These are phyloP conservation scores for Diplodus puntazzo DNA, from an alignment of 2,797 vertebrate genomes.

Conservation along the genomic window DNA sequence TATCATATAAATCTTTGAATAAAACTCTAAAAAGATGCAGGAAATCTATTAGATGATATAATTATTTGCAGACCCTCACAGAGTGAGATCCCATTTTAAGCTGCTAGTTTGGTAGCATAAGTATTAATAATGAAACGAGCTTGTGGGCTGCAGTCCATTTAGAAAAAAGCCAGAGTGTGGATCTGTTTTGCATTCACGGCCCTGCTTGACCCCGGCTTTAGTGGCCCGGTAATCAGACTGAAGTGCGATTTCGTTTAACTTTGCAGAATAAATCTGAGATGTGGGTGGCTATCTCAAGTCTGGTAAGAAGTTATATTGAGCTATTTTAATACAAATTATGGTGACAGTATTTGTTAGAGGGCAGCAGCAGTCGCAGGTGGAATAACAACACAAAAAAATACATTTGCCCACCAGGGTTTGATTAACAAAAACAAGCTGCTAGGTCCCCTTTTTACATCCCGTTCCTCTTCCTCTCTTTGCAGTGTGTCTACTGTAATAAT, in stretches of 20 bases:
- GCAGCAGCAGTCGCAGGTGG: slow-evolving; percentile 2
- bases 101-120: not conserved
- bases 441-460: not conserved
- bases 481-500: not conserved
- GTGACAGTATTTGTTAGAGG: not conserved
- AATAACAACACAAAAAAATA: not conserved
- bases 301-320: slow-evolving; percentile 8
- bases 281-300: slow-evolving; percentile 37
- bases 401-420: not conserved
- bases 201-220: slow-evolving; percentile 24
- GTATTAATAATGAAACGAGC: slow-evolving; percentile 16
- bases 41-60: not conserved
- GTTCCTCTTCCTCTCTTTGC: not conserved
- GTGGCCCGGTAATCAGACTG: slow-evolving; percentile 26
- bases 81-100: not conserved
- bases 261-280: slow-evolving; percentile 13
- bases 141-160: slow-evolving; percentile 10
- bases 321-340: not conserved
- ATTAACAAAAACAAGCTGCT: not conserved
- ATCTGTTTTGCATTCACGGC: slow-evolving; percentile 13
- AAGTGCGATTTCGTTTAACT: slow-evolving; percentile 11
- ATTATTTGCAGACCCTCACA: not conserved
- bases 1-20: not conserved
- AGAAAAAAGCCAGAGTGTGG: slow-evolving; percentile 27
- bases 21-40: not conserved